Base-by-base conservation (phyloP, 1,140 invertebrate species). In the Platyscapa corneri region DNA sequence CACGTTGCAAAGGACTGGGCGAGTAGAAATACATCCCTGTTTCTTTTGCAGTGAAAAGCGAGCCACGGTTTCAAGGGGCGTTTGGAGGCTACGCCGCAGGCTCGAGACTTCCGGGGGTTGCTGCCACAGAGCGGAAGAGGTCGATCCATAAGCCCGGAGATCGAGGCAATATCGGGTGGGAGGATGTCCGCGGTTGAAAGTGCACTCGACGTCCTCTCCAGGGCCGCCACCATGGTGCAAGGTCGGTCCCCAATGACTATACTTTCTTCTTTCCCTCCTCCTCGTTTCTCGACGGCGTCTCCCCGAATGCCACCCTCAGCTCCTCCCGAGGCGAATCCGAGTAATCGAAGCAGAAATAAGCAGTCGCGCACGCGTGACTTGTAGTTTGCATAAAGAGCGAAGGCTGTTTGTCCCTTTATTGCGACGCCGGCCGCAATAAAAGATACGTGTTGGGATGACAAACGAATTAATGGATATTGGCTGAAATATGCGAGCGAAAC, bases 151-250 rank as follows among this genome's bases (percentile, higher is more conserved):
- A 20, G 18, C 37, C 27, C 70, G 34, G 70, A 27, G 39, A 23
- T 42, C 70, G 75, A 30, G 16, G 46, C 16, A 42, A 8, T 30
- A 53, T 34, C 72, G 74, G 42, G 18, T 7, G 82, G 53, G 88
- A 91, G 86, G 88, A 94, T 94, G 93, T 93, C 93, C 56, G 92
- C 91, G 86, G 95, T 97, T 91, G 97, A 98, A 94, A 96, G 97
- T 86, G 96, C 97, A 82, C 93, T 98, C 90, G 97, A 98, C 90
- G 97, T 98, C 88, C 94, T 98, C 87, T 97, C 97, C 78, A 95
- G 97, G 90, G 97, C 97, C 83, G 97, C 97, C 39, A 97, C 97
- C n/a, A 97, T 98, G 97, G 96, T 98, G 88, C 96, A 97, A 93
- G 93, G 96, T 97, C 89, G 94, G 94, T 93, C 88, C 42, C 23